A percentile compares a stretch with the other conserved stretches of the same genome.
phyloP scores from a whole-genome alignment of 2,113 vertebrate species.

The Apistogramma diplotaenia region DNA sequence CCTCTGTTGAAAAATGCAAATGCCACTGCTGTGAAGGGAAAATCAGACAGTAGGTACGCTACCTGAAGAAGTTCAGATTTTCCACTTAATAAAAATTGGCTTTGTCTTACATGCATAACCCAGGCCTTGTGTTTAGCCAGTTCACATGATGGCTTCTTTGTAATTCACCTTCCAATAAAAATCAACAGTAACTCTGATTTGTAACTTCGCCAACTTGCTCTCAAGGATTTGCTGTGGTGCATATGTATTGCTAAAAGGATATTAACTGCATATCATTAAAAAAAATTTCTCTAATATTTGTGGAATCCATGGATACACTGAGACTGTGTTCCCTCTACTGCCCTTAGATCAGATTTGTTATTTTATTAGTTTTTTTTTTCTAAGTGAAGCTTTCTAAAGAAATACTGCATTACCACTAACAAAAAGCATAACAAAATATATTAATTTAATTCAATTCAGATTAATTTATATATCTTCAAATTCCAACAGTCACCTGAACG shows the following conservation, averaged over 20 bases:
- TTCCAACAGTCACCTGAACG: no score
- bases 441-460: no score
- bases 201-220: conserved; percentile 35
- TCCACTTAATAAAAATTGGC: conserved; percentile 21
- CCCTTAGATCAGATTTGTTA: background rate
- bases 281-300: conserved; percentile 24
- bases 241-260: background rate
- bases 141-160: conserved; percentile 26
- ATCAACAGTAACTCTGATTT: conserved; percentile 38
- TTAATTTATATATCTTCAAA: no score
- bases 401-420: background rate
- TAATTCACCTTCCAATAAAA: conserved; percentile 22
- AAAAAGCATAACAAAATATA: background rate
- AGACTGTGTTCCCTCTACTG: background rate
- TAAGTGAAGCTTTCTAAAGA: background rate
- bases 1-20: conserved; percentile 74
- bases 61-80: conserved; percentile 58
- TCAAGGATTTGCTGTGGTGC: conserved; percentile 15
- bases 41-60: conserved; percentile 61
- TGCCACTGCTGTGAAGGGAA: conserved; percentile 50
- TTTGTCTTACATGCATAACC: conserved; percentile 22
- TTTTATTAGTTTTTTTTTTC: background rate
- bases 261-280: conserved; percentile 30
- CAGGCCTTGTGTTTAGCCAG: background rate
- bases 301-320: background rate